A percentile compares a stretch with the other conserved stretches of the same genome.
Conservation (phyloP, 2,113 vertebrate genomes). For the Chlamydotis undulata region DNA sequence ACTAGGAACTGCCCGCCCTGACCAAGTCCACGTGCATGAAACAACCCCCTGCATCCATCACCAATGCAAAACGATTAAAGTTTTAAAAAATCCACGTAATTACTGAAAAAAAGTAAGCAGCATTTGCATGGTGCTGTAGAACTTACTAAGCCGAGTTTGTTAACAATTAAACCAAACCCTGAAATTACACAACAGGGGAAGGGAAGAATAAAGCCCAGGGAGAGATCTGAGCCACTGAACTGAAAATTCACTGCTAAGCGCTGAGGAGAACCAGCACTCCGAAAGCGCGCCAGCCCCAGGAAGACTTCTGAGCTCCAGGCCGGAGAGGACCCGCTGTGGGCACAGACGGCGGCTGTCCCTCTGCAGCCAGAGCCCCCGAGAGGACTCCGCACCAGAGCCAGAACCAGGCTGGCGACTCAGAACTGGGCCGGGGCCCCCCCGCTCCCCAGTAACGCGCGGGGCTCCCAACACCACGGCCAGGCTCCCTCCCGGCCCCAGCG, state of each 20-base stretch:
- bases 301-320: too few species aligned
- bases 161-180: not conserved
- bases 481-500: not conserved
- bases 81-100: not conserved
- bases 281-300: not conserved
- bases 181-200: not conserved
- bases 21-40: not conserved
- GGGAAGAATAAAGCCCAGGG: not conserved
- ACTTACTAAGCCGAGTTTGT: not conserved
- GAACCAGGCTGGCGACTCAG: accelerated
- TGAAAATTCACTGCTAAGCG: not conserved
- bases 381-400: not conserved
- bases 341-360: not conserved
- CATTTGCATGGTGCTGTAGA: not conserved
- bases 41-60: not conserved
- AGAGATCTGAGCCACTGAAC: not conserved
- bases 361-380: not conserved
- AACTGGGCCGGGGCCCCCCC: not conserved
- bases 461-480: not conserved
- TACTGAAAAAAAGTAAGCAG: not conserved
- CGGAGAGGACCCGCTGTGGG: not conserved
- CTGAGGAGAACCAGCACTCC: not conserved
- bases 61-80: not conserved
- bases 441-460: not conserved
- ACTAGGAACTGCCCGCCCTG: not conserved